These are phyloP conservation scores for Drosophila kanekoi DNA, from an alignment of 2,888 invertebrate genomes.

Conservation along the genomic window DNA sequence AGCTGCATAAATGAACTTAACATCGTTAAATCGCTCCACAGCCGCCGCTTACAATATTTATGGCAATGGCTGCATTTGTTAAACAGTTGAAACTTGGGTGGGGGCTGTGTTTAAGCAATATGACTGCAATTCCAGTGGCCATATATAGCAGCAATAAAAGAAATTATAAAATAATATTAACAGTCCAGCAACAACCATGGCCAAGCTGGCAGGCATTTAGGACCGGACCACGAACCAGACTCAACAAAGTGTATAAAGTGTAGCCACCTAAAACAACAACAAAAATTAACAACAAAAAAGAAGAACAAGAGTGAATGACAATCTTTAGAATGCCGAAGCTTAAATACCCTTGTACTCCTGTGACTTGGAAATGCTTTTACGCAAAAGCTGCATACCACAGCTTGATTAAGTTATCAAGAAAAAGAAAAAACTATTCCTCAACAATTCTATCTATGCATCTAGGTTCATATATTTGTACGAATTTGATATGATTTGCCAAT, in stretches of 20 bases:
- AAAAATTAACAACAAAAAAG: background rate
- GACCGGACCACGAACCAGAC: constrained; percentile 32
- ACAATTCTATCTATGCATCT: too few relatives aligned
- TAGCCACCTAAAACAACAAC: constrained; percentile 23
- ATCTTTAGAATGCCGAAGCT: too few relatives aligned
- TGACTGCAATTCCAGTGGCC: constrained; percentile 31
- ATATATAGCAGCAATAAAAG: constrained; percentile 62
- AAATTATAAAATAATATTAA: constrained; percentile 78
- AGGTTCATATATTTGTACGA: too few relatives aligned
- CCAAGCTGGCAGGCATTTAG: constrained; percentile 54
- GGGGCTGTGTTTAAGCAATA: constrained; percentile 43
- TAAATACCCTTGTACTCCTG: too few relatives aligned
- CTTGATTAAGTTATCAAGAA: too few relatives aligned
- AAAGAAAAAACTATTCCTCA: too few relatives aligned
- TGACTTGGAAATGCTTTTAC: too few relatives aligned
- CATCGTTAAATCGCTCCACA: constrained; percentile 21
- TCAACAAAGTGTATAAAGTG: constrained; percentile 54
- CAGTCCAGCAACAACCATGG: constrained; percentile 55
- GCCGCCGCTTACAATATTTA: constrained; percentile 24
- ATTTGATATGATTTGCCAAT: too few relatives aligned
- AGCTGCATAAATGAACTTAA: constrained; percentile 12
- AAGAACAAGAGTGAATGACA: background rate
- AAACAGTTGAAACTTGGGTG: constrained; percentile 27
- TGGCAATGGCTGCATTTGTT: constrained; percentile 29
- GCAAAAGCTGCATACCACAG: too few relatives aligned